Evolutionary conservation across 2,113 vertebrate genomes (phyloP).

Genomic region (Lipophrys pholis): DNA sequence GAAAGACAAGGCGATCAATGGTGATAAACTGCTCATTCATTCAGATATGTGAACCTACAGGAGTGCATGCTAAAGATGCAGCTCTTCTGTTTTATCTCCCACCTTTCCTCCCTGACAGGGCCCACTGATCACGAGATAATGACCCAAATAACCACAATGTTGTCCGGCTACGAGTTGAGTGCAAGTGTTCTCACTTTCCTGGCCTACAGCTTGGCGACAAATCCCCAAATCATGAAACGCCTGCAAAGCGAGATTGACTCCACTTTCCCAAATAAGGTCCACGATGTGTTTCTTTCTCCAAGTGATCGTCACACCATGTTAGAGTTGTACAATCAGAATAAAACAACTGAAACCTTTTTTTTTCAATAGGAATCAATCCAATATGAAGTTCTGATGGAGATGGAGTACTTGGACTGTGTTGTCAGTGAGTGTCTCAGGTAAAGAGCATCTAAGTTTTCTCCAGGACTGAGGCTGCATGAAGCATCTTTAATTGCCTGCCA

Average conservation of each 20-base stretch:
- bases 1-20: slow-evolving; percentile 6
- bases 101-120: slow-evolving; percentile 54
- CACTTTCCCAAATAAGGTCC: slow-evolving; percentile 82
- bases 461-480: background rate
- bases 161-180: slow-evolving; percentile 85
- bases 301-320: too few species aligned
- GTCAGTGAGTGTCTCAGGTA: slow-evolving; percentile 82
- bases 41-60: background rate
- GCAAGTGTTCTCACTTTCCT: slow-evolving; percentile 78
- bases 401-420: slow-evolving; percentile 89
- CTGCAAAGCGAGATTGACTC: slow-evolving; percentile 83
- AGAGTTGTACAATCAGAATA: too few species aligned
- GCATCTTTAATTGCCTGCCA: background rate
- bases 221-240: slow-evolving; percentile 80
- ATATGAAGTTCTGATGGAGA: slow-evolving; percentile 76
- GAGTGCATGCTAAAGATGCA: too few species aligned
- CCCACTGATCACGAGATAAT: slow-evolving; percentile 85
- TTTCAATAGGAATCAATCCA: slow-evolving; percentile 63
- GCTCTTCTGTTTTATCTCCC: background rate
- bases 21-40: slow-evolving; percentile 15
- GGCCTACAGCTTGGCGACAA: slow-evolving; percentile 80
- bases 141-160: slow-evolving; percentile 80
- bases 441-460: background rate
- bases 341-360: too few species aligned
- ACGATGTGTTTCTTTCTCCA: too few species aligned